Evolutionary conservation across 2,113 vertebrate species (phyloP).

Genomic region (Antennarius striatus): DNA sequence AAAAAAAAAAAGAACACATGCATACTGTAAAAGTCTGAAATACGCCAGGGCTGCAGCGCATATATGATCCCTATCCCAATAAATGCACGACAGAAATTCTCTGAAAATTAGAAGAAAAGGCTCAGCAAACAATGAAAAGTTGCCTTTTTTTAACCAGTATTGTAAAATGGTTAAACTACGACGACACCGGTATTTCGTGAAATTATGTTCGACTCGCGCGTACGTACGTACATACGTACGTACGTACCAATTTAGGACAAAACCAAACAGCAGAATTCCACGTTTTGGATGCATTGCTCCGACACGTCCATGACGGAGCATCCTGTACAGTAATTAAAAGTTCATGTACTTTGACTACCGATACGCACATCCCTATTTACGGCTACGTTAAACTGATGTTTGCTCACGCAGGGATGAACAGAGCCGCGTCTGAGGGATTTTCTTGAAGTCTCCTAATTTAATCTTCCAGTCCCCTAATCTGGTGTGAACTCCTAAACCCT

Average conservation of each 20-base stretch:
- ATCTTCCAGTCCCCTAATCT: constrained; percentile 74
- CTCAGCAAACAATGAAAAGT: background rate
- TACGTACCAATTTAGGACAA: too few species aligned
- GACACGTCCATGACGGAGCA: background rate
- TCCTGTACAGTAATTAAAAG: constrained; percentile 45
- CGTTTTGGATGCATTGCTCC: too few species aligned
- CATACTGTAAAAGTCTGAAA: constrained; percentile 1
- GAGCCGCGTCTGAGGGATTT: constrained; percentile 66
- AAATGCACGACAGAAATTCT: background rate
- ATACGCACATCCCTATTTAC: constrained; percentile 32
- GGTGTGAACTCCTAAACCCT: constrained; percentile 77
- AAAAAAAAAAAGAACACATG: constrained; percentile 5
- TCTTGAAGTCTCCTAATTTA: constrained; percentile 78
- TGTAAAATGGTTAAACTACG: too few species aligned
- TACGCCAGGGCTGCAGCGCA: background rate
- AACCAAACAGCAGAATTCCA: too few species aligned
- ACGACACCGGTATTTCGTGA: too few species aligned
- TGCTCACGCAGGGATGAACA: constrained; percentile 62
- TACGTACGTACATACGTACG: too few species aligned
- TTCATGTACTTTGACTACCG: constrained; percentile 50
- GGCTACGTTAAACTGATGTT: constrained; percentile 57
- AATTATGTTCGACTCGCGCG: too few species aligned
- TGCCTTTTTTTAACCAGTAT: constrained; percentile 11
- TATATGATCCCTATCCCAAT: background rate
- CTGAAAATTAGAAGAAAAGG: background rate